These are phyloP conservation scores for Myotis brandtii DNA, from an alignment of 2,113 vertebrate species.

Conservation along the genomic window DNA sequence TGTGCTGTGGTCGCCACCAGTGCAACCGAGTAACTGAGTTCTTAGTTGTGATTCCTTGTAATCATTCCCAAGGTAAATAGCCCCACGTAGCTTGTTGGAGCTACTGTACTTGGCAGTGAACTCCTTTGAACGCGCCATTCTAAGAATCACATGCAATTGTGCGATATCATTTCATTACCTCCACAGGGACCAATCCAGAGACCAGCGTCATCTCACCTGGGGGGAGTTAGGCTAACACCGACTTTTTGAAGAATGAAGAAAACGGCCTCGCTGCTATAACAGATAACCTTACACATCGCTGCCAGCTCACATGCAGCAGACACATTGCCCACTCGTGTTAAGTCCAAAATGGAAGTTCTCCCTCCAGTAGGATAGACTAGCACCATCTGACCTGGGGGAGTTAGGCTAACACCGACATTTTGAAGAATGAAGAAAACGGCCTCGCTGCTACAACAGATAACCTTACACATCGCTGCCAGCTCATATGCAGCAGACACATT, in stretches of 20 bases:
- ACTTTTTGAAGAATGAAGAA: background rate
- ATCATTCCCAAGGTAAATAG: background rate
- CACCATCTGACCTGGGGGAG: background rate
- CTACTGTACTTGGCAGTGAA: background rate
- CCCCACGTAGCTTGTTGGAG: background rate
- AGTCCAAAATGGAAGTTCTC: background rate
- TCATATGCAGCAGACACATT: background rate
- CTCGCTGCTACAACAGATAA: background rate
- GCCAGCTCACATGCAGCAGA: background rate
- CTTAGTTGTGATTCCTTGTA: background rate
- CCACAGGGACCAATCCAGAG: background rate
- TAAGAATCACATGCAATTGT: background rate
- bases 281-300: background rate
- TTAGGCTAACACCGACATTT: background rate
- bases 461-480: background rate
- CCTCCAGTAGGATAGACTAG: background rate
- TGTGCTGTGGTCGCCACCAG: background rate
- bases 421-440: background rate
- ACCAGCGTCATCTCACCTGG: background rate
- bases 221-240: background rate
- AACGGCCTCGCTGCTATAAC: background rate
- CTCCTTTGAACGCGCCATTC: background rate
- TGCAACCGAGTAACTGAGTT: background rate
- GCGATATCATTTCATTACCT: background rate
- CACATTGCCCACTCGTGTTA: background rate